Conservation (phyloP, 2,113 vertebrate genomes). For the Eudyptes chrysolophus region DNA sequence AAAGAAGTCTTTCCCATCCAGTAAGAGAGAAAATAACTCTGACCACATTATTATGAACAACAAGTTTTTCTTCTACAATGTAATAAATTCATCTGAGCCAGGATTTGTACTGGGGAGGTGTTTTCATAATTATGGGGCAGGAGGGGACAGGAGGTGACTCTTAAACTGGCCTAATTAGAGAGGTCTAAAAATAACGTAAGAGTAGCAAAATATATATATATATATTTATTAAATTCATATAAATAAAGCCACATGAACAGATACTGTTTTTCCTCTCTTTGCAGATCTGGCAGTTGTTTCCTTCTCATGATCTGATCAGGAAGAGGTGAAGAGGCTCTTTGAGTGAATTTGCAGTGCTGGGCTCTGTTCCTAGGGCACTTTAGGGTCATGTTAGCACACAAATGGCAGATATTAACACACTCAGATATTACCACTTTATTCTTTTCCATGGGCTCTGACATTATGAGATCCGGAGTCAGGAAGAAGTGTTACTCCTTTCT, state of each 20-base stretch:
- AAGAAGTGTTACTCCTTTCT: background rate
- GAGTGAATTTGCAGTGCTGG: conserved; percentile 23
- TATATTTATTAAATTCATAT: background rate
- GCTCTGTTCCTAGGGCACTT: conserved; percentile 40
- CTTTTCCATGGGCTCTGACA: background rate
- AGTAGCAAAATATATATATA: background rate
- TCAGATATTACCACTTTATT: background rate
- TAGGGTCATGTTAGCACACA: conserved; percentile 43
- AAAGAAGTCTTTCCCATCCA: conserved; percentile 58
- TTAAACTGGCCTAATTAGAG: conserved; percentile 43
- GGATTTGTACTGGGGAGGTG: conserved; percentile 47
- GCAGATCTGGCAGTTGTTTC: conserved; percentile 12
- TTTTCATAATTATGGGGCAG: conserved; percentile 34
- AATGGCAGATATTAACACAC: conserved; percentile 27
- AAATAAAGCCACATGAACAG: background rate
- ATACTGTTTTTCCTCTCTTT: background rate
- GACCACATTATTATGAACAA: conserved; percentile 45
- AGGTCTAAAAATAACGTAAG: conserved; percentile 54
- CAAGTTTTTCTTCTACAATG: conserved; percentile 37
- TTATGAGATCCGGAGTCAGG: background rate
- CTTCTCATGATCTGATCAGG: conserved; percentile 12
- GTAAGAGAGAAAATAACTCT: conserved; percentile 60
- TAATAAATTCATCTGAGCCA: conserved; percentile 37
- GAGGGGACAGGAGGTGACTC: conserved; percentile 21
- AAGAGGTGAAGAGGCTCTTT: conserved; percentile 46